Evolutionary conservation across 2,888 invertebrate genomes (phyloP), one percentile per base, ranked within the genome.

Genomic region (Thysanoteuthis rhombus): DNA sequence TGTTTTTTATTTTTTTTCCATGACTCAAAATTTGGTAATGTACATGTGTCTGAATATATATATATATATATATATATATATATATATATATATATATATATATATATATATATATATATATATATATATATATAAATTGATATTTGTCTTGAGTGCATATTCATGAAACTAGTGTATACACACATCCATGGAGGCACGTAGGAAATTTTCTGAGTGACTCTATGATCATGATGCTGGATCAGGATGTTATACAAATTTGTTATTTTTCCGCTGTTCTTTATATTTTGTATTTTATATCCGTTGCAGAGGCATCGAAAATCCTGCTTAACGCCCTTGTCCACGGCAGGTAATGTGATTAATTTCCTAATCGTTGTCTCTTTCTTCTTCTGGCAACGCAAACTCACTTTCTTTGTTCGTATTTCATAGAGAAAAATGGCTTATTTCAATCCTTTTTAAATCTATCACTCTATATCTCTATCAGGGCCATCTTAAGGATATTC

Each of bases 261-360:
- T 22, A 25, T 52, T 52, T 52, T 25, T 52, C 25, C 22, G 52
- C 52, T 52, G 52, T 52, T 52, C 52, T 52, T 52, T 52, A 52
- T 52, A 52, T 90, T 42, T 92, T 45, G n/a, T 92, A 36, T 92
- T 92, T 92, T 92, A 45, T 92, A 92, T 92, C 92, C 40, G 42
- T 92, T 92, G 45, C 92, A 92, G 92, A 92, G n/a, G 92, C 92
- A 92, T 92, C 92, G 92, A 92, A 92, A 92, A 92, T 92, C n/a
- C 92, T 92, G 45, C 92, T 92, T n/a, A 92, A 92, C 39, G 92
- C 92, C 92, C 92, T 92, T 45, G 92, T 92, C 92, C 92, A 92
- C 32, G 92, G 92, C 92, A 92, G 92, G 92, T 92, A 92, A 92
- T 92, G 92, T 92, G 45, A 92, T 8, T 92, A 40, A 92, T 92